Conservation (phyloP, 2,888 invertebrate genomes). For the Leucophenga montana region DNA sequence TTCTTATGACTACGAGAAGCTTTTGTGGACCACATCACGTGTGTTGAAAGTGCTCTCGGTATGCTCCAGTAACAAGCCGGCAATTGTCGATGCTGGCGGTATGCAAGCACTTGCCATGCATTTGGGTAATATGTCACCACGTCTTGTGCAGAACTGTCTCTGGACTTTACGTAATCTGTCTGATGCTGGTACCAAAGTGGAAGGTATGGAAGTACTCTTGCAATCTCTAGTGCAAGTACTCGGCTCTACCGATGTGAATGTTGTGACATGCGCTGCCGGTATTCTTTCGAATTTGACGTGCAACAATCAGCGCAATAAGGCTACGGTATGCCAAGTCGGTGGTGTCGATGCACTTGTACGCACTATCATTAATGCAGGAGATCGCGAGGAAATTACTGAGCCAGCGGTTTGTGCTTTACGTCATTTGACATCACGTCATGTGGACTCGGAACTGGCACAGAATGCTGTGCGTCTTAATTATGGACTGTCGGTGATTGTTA, state of each 20-base stretch:
- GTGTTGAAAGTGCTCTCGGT: conserved; percentile 98
- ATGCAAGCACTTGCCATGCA: conserved; percentile 98
- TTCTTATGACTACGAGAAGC: conserved; percentile 97
- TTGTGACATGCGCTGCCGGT: conserved; percentile 98
- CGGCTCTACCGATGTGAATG: conserved; percentile 93
- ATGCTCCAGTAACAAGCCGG: conserved; percentile 98
- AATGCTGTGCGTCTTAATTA: conserved; percentile 95
- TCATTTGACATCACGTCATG: conserved; percentile 96
- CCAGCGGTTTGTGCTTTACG: conserved; percentile 99
- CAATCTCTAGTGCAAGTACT: conserved; percentile 93
- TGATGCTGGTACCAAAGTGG: conserved; percentile 97
- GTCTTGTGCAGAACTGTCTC: conserved; percentile 96
- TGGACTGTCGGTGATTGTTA: conserved; percentile 94
- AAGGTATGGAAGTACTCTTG: conserved; percentile 89
- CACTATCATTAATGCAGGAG: conserved; percentile 94
- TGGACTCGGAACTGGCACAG: conserved; percentile 97
- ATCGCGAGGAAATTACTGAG: conserved; percentile 98
- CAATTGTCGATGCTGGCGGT: conserved; percentile 97
- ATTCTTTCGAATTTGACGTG: conserved; percentile 99
- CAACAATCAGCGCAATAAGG: conserved; percentile 99
- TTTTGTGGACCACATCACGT: conserved; percentile 98
- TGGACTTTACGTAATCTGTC: conserved; percentile 99
- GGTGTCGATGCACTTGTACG: conserved; percentile 97
- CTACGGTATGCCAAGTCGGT: conserved; percentile 93
- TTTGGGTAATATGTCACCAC: conserved; percentile 91